Evolutionary conservation across 2,888 invertebrate genomes (phyloP), one percentile per base, ranked within the genome.

Genomic region (Colostygia pectinataria): DNA sequence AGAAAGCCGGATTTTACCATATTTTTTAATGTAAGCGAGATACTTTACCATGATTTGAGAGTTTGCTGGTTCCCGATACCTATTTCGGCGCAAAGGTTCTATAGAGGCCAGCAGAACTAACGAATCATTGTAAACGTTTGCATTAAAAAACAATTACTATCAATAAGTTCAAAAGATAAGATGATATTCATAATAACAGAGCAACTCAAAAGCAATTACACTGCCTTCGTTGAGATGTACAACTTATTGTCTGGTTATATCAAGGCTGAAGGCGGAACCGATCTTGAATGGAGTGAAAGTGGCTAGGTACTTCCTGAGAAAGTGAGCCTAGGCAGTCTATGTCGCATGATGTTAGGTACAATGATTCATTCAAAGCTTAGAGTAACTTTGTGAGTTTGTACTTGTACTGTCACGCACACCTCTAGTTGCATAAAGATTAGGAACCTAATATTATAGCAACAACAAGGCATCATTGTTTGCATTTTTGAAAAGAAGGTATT

Each of bases 251-350:
- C 71, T 61, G 64, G 64, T 59, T 23, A 54, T 48, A 33, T 50
- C 52, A 48, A 61, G 62, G 65, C 65, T 33, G 33, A 68, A 72
- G 74, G 79, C 78, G 82, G 79, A 83, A 83, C 55, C 74, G 83
- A 84, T 86, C 85, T 86, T 87, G 86, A 84, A 88, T 86, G 78
- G 80, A 87, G 89, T 83, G 89, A 89, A 90, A 90, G 89, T 88
- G 76, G 68, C 72, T 65, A 63, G 71, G 73, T 74, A 82, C 85
- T 89, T 88, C 89, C 89, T 89, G 80, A 80, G 88, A 89, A 88
- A 89, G 88, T 82, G 82, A 70, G 66, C 61, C 61, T 60, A 71
- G 66, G 33, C 49, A 31, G 31, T 32, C 55, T 53, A 39, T 33
- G 24, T 28, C 25, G 15, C 32, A 24, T 20, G 24, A 38, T 39